Conservation (phyloP, 2,797 vertebrate genomes). For the Sternarchorhynchus goeldii region DNA sequence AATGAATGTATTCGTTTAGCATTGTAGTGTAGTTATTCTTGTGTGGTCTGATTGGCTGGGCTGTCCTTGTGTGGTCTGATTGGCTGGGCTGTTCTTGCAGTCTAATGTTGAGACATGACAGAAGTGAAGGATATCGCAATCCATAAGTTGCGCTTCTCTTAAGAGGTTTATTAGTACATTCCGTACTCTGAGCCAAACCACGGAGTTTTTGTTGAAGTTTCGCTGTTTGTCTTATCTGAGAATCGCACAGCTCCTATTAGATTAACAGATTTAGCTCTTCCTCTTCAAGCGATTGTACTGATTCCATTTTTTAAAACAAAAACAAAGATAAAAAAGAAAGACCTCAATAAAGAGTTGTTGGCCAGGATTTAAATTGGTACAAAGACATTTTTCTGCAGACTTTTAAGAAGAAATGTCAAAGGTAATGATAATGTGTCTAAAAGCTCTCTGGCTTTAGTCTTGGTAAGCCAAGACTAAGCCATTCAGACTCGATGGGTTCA, state of each 20-base stretch:
- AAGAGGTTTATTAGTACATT: constrained; percentile 46
- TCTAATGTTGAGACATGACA: constrained; percentile 15
- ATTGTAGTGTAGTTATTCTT: constrained; percentile 1
- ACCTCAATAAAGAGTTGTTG: neutral
- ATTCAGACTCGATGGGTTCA: constrained; percentile 1
- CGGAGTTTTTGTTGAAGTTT: constrained; percentile 27
- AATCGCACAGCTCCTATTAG: constrained; percentile 44
- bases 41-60: constrained; percentile 30
- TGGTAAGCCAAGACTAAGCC: too few species aligned
- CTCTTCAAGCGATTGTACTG: constrained; percentile 29
- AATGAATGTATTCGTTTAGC: constrained; percentile 37
- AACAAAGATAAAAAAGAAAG: constrained; percentile 16
- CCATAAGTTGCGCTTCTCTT: constrained; percentile 39
- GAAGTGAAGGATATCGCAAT: constrained; percentile 47
- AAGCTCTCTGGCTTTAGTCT: neutral
- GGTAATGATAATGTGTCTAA: neutral
- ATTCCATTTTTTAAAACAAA: constrained; percentile 34
- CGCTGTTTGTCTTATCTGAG: constrained; percentile 47
- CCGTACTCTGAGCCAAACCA: constrained; percentile 44
- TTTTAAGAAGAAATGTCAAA: too few species aligned
- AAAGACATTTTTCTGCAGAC: neutral
- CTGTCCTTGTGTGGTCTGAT: constrained; percentile 29
- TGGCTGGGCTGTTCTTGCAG: constrained; percentile 28
- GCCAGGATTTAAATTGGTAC: constrained; percentile 13
- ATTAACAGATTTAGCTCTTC: constrained; percentile 39